Base-by-base conservation (phyloP, 1,140 invertebrate genomes). In the Pogonomyrmex californicus region DNA sequence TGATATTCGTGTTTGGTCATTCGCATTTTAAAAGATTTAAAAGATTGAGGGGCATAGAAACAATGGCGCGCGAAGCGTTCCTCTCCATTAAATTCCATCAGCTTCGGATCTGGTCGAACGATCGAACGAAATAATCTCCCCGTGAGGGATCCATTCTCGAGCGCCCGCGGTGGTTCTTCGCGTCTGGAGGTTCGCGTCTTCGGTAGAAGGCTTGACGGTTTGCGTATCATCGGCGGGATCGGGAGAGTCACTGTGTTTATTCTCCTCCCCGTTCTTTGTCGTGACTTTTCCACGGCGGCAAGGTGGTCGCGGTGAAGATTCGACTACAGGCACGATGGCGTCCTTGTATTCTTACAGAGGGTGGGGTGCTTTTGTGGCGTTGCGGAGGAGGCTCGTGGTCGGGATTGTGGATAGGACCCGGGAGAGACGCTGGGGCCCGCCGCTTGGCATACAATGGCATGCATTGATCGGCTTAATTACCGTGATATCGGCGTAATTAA, bases 401-500 rank as follows among this genome's bases (percentile, higher is more conserved):
- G 88, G 90, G 92, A 91, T 92, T 93, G 92, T 91, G 91, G 92
- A 91, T 88, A 88, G 91, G 85, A 86, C 65, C 87, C 66, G 56
- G 58, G 86, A 86, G 89, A 83, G 86, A 79, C 79, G 87, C 81
- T 73, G 82, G 86, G 87, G 87, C 87, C 88, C 89, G 88, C 82
- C 62, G 83, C 85, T 78, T 82, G 68, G 38, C 77, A 82, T 86
- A 95, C 92, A 94, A 95, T 95, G 89, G 90, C 70, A 87, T 85
- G 90, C 92, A 94, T 95, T 94, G 93, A 94, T 93, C 93, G 91
- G 87, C 91, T 93, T 94, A 94, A 94, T 95, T 93, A 94, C 93
- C 94, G 93, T 94, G 94, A 95, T 95, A 95, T 94, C 93, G 92
- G 91, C 91, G 93, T 94, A 95, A 95, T 95, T 95, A 95, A 94